Evolutionary conservation across 1,140 invertebrate genomes (phyloP), one percentile per base, ranked within the genome.

Genomic region (Dendroctonus valens): DNA sequence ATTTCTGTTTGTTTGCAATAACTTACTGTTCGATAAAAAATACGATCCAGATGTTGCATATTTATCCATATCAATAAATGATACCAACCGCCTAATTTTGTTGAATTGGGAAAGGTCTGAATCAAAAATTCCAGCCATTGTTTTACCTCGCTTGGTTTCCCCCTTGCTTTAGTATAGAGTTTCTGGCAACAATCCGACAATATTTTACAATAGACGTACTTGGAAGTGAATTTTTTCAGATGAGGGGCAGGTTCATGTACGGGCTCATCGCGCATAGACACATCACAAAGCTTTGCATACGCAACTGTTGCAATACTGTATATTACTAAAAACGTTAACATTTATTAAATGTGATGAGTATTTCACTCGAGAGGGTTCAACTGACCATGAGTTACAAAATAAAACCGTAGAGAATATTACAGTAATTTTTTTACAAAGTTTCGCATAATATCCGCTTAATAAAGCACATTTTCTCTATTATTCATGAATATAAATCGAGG

Each of bases 61-160:
- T 62, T 40, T 15, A 62, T 14, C 59, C 59, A 41, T 9, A 62
- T 52, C 6, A 62, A 38, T 26, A 15, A 11, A 15, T 62, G 14
- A 41, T 62, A 62, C 59, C 59, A 62, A 15, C 41, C 37, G 26
- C 49, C 59, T 38, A 62, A 5, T 59, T 37, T 26, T 50, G 59
- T 26, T 7, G 54, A 61, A 12, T 58, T 12, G 5, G 51, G 68
- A 15, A 64, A 60, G 0, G 60, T 46, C 46, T 61, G 26, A 26
- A 69, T 69, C n/a, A 74, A 44, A 39, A 53, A 72, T 50, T 71
- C 59, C 39, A 69, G 12, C 71, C 71, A 74, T 9, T 38, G 59
- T 54, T 66, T 60, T 5, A 70, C 72, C 8, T 70, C 46, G 8
- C 60, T 37, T 42, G 59, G 61, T 44, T 49, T 52, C n/a, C 49